Evolutionary conservation across 2,113 vertebrate genomes (phyloP).

Genomic region (Diphyllodes magnificus): DNA sequence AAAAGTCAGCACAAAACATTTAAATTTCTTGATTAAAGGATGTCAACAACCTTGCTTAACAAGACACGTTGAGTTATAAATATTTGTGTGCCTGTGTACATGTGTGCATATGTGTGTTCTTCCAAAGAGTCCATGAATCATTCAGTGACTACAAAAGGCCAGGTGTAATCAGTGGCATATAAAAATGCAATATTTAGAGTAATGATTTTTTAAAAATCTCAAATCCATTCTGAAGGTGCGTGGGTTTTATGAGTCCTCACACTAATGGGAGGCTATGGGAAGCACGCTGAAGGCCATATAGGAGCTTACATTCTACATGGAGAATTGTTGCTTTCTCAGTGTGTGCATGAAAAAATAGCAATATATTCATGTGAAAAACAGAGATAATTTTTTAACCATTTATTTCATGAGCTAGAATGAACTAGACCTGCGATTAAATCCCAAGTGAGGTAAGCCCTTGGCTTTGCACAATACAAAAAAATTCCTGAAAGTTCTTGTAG

Average conservation of each 20-base stretch:
- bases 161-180: background rate
- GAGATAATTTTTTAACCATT: fast-evolving
- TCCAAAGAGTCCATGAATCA: background rate
- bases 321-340: background rate
- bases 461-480: background rate
- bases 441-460: background rate
- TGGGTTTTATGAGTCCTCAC: background rate
- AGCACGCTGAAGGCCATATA: background rate
- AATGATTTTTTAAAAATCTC: background rate
- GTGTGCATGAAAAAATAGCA: background rate
- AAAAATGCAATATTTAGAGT: background rate
- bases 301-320: background rate
- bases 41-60: background rate
- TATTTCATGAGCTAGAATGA: background rate
- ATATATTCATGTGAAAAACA: background rate
- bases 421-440: background rate
- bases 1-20: background rate
- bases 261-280: background rate
- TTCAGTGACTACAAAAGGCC: background rate
- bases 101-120: background rate
- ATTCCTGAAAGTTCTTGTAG: background rate
- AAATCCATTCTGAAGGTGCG: background rate
- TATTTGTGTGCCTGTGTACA: background rate
- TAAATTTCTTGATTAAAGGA: background rate
- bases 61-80: background rate